Percentiles rank a stretch among this genome's conserved stretches.
phyloP scores from a whole-genome alignment of 2,113 vertebrate species.

The Carassius carassius region DNA sequence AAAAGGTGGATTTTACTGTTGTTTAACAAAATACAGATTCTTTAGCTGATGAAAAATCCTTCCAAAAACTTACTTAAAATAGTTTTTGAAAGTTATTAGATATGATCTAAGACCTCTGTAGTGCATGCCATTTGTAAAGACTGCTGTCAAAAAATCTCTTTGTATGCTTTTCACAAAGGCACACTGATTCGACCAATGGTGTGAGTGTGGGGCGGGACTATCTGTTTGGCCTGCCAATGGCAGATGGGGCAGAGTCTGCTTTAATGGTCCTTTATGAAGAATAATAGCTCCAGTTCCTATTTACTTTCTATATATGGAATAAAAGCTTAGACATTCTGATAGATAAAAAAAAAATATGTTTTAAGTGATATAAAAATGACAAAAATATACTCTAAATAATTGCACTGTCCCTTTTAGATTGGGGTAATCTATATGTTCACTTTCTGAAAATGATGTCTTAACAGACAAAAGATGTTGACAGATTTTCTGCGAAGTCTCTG shows the following conservation, averaged over 20 bases:
- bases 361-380: not conserved
- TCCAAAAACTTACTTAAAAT: not conserved
- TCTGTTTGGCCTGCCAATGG: no score
- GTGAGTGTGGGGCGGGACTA: no score
- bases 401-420: not conserved
- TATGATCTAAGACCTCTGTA: no score
- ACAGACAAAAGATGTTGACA: not conserved
- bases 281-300: not conserved
- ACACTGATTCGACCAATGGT: no score
- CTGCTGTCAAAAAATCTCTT: no score
- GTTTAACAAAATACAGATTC: not conserved
- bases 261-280: not conserved
- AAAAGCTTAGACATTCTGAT: not conserved
- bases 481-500: not conserved
- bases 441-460: no score
- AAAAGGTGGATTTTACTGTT: not conserved
- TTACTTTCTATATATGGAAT: not conserved
- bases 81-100: not conserved
- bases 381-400: no score
- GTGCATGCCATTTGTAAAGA: no score
- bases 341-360: not conserved
- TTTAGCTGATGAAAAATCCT: not conserved
- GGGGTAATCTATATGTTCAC: no score
- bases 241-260: no score
- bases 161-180: no score